phyloP scores from a whole-genome alignment of 2,888 invertebrate species.

The Eupithecia subumbrata region DNA sequence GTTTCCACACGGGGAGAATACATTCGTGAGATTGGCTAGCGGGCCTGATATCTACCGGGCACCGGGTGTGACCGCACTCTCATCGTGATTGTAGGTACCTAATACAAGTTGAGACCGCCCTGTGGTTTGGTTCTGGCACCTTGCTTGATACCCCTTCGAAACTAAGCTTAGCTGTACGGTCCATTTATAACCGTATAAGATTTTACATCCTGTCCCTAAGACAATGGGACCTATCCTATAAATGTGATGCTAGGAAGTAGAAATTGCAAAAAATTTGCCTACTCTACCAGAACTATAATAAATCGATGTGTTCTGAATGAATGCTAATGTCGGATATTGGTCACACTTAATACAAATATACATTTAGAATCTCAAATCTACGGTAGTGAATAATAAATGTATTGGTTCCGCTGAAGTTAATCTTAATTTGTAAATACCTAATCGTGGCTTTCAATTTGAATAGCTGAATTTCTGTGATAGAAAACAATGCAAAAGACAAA shows the following conservation, averaged over 20 bases:
- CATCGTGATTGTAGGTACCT: constrained; percentile 57
- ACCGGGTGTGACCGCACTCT: constrained; percentile 54
- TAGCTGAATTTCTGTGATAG: constrained; percentile 36
- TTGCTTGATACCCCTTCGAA: background rate
- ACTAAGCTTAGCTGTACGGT: background rate
- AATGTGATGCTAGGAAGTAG: background rate
- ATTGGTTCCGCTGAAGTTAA: constrained; percentile 2
- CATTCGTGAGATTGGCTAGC: constrained; percentile 41
- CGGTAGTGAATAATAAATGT: background rate
- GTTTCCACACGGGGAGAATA: constrained; percentile 24
- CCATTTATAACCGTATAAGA: constrained; percentile 17
- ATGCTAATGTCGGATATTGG: background rate
- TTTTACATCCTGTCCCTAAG: constrained; percentile 9
- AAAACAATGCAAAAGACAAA: constrained; percentile 70
- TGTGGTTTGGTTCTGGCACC: constrained; percentile 54
- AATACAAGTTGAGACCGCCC: constrained; percentile 54
- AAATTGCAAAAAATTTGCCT: background rate
- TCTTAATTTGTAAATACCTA: constrained; percentile 8
- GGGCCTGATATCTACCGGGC: constrained; percentile 25
- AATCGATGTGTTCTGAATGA: background rate
- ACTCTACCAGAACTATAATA: background rate
- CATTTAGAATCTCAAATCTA: background rate
- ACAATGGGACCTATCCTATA: background rate
- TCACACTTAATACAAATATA: background rate
- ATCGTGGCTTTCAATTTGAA: constrained; percentile 23